A percentile compares a stretch with the other conserved stretches of the same genome.
phyloP scores from a whole-genome alignment of 2,113 vertebrate genomes.

The Sinocyclocheilus anshuiensis region DNA sequence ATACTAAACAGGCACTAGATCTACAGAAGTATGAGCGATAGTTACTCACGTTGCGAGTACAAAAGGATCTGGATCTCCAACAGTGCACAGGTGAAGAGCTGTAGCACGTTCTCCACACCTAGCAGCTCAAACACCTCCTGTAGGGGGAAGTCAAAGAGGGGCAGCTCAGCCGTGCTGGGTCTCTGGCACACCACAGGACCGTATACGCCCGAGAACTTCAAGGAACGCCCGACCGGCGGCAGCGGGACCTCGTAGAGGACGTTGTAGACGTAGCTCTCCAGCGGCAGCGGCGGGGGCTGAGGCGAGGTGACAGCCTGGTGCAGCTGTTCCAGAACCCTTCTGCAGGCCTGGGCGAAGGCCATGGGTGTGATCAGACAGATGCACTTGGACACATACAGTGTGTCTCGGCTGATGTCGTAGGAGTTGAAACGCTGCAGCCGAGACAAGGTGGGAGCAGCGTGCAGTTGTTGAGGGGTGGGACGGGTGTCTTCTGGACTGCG shows the following conservation, averaged over 20 bases:
- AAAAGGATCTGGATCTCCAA: constrained; percentile 98
- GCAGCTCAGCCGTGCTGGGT: constrained; percentile 91
- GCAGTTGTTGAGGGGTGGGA: constrained; percentile 75
- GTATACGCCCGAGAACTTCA: constrained; percentile 96
- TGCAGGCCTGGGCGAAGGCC: constrained; percentile 95
- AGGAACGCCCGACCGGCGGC: constrained; percentile 90
- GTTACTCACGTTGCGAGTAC: constrained; percentile 95
- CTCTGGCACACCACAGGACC: constrained; percentile 94
- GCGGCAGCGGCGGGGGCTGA: constrained; percentile 91
- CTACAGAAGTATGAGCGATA: not conserved
- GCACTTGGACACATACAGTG: constrained; percentile 95
- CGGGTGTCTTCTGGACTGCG: constrained; percentile 67
- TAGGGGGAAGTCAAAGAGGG: constrained; percentile 92
- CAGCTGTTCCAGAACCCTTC: constrained; percentile 90
- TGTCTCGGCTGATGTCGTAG: constrained; percentile 96
- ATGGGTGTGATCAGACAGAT: constrained; percentile 96
- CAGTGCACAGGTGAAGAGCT: constrained; percentile 96
- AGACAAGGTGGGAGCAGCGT: constrained; percentile 82
- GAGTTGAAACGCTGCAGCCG: constrained; percentile 97
- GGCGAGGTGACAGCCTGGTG: constrained; percentile 91
- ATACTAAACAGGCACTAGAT: not conserved
- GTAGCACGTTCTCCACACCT: constrained; percentile 94
- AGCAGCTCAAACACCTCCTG: constrained; percentile 91
- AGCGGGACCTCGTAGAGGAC: constrained; percentile 96
- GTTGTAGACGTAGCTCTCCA: constrained; percentile 99